Conservation (phyloP, 1,140 invertebrate genomes). For the Nomia melanderi region DNA sequence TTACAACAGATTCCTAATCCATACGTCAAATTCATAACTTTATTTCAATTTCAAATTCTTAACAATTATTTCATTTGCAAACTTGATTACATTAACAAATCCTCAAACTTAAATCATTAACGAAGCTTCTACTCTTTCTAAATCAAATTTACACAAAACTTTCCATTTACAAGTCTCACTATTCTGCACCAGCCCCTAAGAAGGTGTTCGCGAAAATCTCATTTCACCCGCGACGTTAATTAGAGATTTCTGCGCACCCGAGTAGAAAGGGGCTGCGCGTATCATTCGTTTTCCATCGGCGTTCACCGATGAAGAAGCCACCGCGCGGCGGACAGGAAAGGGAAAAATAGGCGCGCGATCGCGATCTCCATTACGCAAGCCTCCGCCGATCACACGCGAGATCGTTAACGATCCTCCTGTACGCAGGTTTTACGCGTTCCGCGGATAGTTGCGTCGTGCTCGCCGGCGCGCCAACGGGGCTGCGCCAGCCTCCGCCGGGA, state of each 20-base stretch:
- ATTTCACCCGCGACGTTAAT: not conserved
- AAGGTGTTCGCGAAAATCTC: not conserved
- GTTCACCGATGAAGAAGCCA: conserved; percentile 22
- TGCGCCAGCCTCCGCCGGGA: not conserved
- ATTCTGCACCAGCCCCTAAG: too few species aligned
- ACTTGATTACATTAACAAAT: too few species aligned
- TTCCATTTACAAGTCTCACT: too few species aligned
- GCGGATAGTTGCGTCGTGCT: conserved; percentile 32
- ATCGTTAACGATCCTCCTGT: conserved; percentile 46
- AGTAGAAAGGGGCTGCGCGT: not conserved
- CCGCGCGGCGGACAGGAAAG: not conserved
- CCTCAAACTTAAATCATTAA: too few species aligned
- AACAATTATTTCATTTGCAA: too few species aligned
- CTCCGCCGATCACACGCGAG: conserved; percentile 19
- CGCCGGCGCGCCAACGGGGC: not conserved
- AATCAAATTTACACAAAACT: too few species aligned
- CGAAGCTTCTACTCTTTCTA: too few species aligned
- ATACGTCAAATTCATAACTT: too few species aligned
- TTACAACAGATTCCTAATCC: too few species aligned
- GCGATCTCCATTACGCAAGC: conserved; percentile 49
- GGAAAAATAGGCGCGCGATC: conserved; percentile 40
- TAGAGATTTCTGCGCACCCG: conserved; percentile 1
- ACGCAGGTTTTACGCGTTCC: conserved; percentile 44
- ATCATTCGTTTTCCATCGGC: conserved; percentile 35
- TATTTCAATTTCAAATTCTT: too few species aligned